Percentiles rank a stretch among this genome's conserved stretches.
These are phyloP conservation scores for Teinopalpus imperialis DNA, from an alignment of 2,888 invertebrate genomes.

Conservation along the genomic window DNA sequence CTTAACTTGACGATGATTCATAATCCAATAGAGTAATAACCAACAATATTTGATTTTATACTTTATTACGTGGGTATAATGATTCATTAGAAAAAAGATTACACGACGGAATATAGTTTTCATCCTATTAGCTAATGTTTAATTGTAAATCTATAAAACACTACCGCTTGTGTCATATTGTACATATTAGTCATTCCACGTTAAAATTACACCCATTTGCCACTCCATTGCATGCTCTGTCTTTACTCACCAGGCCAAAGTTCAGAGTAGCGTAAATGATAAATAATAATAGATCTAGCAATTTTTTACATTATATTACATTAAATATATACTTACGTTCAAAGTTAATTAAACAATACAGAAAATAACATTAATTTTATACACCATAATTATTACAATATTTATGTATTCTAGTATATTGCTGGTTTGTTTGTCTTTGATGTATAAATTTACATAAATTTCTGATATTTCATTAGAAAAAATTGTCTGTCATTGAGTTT, in stretches of 20 bases:
- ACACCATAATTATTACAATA: too few species aligned
- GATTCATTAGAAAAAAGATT: conserved; percentile 21
- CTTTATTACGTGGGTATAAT: conserved; percentile 1
- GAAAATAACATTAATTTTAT: too few species aligned
- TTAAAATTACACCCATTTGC: conserved; percentile 14
- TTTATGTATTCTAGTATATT: too few species aligned
- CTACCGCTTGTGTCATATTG: conserved; percentile 22
- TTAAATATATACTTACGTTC: too few species aligned
- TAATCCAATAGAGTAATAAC: conserved; percentile 17
- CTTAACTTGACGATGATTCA: too few species aligned
- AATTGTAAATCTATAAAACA: conserved; percentile 23
- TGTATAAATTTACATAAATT: too few species aligned
- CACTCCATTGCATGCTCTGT: conserved; percentile 9
- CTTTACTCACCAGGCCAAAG: conserved; percentile 38
- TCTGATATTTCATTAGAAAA: too few species aligned
- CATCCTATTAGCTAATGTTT: conserved; percentile 21
- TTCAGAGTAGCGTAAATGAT: conserved; percentile 34
- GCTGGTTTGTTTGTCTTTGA: too few species aligned
- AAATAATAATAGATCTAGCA: conserved; percentile 30
- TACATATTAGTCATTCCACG: conserved; percentile 13
- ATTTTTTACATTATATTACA: too few species aligned
- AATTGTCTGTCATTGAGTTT: too few species aligned
- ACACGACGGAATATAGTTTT: conserved; percentile 14
- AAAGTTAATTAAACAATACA: too few species aligned
- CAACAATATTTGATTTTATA: not conserved